Base-by-base conservation (phyloP, 2,797 vertebrate genomes). In the Gymnoscopelus braueri region DNA sequence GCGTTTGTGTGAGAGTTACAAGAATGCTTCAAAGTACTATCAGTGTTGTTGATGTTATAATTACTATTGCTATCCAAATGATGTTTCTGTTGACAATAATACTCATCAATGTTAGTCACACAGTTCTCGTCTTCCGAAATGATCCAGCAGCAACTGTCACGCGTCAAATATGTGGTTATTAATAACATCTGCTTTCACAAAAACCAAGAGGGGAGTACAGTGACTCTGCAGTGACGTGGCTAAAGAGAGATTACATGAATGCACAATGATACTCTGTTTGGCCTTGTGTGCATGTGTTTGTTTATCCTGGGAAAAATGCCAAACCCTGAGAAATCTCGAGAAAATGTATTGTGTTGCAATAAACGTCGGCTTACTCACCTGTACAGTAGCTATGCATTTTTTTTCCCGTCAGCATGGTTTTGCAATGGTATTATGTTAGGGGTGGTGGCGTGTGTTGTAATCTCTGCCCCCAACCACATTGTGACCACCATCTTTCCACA, bases 381-480 rank as follows among this genome's bases (percentile, higher is more conserved):
- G 67, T 68, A 77, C 79, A 70, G 59, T 67, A 29, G 75, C 58
- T 56, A 12, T 23, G 10, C 10, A 2, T 49, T 79, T 74, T 79
- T 69, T 82, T 76, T 74, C 5, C 9, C 48, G 6, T 15, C 39
- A 11, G 47, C 11, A 4, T 56, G 52, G 60, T 79, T 83, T 77
- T 63, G 77, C 62, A 86, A 84, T 49, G 35, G n/a, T 73, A 72
- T 88, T 80, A 15, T 51, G 2, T 4, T 13, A 51, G 58, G 10
- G 62, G 73, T 54, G 72, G 70, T 64, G 57, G 2, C 47, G 9
- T 12, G 8, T 1, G 15, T 60, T 54, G 59, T 82, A 84, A 84
- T 71, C 82, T 74, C 49, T 11, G 12, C 11, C 58, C 9, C 10
- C 10, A 47, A 60, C 8, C 14, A 48, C 52, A 60, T 14, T 72